These are phyloP conservation scores for Acropora yongei DNA, from an alignment of 64 coral and sea anemone genomes.

Conservation along the genomic window DNA sequence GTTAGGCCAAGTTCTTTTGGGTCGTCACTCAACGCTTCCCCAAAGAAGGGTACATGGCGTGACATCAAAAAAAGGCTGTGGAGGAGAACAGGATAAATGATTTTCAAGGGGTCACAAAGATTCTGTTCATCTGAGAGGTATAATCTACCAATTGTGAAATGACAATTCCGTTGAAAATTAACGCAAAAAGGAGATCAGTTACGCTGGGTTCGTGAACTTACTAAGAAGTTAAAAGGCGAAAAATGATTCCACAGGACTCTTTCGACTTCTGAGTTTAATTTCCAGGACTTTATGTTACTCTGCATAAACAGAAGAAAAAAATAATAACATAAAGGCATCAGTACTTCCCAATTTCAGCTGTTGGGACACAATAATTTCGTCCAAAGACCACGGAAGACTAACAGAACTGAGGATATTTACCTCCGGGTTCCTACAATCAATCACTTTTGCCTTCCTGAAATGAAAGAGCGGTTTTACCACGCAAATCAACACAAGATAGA, in stretches of 20 bases:
- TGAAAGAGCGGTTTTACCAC: background rate
- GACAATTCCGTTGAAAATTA: background rate
- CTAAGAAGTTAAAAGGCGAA: constrained; percentile 94
- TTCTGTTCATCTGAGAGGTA: background rate
- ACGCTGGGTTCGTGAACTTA: constrained; percentile 21
- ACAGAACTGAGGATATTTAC: constrained; percentile 26
- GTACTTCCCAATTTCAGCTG: background rate
- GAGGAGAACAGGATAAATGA: background rate
- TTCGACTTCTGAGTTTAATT: constrained; percentile 93
- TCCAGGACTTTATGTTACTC: constrained; percentile 90
- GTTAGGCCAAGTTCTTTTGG: too few species aligned
- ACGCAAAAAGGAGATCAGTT: background rate
- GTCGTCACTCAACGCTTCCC: too few species aligned
- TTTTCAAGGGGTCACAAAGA: background rate
- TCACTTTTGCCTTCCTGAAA: constrained; percentile 88
- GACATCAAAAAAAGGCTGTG: too few species aligned
- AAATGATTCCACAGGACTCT: constrained; percentile 97
- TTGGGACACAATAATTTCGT: too few species aligned
- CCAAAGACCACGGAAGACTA: too few species aligned
- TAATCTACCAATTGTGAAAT: too few species aligned
- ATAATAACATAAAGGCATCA: background rate
- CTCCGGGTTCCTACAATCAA: constrained; percentile 97
- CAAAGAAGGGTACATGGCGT: too few species aligned
- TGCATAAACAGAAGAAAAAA: constrained; percentile 3
- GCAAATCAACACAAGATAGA: background rate